Evolutionary conservation across 2,113 vertebrate species (phyloP), one percentile per base, ranked within the genome.

Genomic region (Pelobates fuscus): DNA sequence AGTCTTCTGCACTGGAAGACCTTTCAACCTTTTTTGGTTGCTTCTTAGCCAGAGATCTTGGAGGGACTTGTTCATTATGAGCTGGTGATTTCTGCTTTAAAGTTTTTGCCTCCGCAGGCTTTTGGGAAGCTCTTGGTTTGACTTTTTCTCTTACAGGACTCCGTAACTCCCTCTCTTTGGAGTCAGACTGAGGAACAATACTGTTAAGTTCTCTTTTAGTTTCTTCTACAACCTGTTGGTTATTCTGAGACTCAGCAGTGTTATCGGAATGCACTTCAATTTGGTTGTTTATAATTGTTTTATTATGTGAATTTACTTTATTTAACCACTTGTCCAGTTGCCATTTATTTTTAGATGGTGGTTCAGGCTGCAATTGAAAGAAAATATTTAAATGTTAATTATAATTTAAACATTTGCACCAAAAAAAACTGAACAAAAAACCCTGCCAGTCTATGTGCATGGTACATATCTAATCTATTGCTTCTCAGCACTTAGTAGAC

Each of bases 271-370:
- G 93, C 20, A 87, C 90, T 65, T 98, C 95, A 80, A 92, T 92
- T 82, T 97, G 95, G 76, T 85, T 90, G 83, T 87, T 94, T 69
- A 94, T 93, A 81, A 95, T 92, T 8, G 95, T 89, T 86, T 98
- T 98, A 82, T 94, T 96, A 81, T 98, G 96, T 29, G 94, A 92
- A 77, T 95, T 96, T 79, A 98, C 97, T 82, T 99, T 98, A 85
- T 98, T 98, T 70, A 98, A 85, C 96, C 96, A 98, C 84, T 96
- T 97, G 86, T 96, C 95, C 83, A 98, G 80, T 83, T 98, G 96
- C 96, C 96, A 98, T 80, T 97, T 98, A 85, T 97, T 97, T 49
- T 93, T 93, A 1, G 95, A 95, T 1, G 95, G 94, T 0, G 95
- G 95, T 67, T 97, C 96, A 0, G 94, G 95, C 96, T 98, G 78